Evolutionary conservation across 2,113 vertebrate genomes (phyloP), one percentile per base, ranked within the genome.

Genomic region (human (Homo sapiens)): DNA sequence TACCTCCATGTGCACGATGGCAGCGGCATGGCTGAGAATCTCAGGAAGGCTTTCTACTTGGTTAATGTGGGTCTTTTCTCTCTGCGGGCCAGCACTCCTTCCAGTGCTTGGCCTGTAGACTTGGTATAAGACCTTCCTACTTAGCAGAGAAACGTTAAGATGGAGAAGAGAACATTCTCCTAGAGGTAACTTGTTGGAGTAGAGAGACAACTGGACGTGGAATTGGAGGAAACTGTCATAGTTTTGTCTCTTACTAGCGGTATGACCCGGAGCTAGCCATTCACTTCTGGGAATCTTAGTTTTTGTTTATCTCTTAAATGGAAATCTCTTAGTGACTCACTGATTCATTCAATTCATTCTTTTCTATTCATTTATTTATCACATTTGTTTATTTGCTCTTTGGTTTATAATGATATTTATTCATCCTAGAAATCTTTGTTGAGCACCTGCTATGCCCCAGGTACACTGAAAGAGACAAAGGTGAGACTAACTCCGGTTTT

Each of bases 1-100:
- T 14, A 27, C 38, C 11, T n/a, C 57, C 3, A 3, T 1, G 32
- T 3, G 13, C 5, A 5, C 8, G 0, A 0, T 20, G 55, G 14
- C 38, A 13, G 32, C 2, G 3, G 6, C 27, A 7, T 43, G 40
- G 18, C 1, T n/a, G 52, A 70, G 59, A 30, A 25, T 93, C 78
- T 40, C 9, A 9, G 86, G 50, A 38, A 59, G 68, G 32, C 38
- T 75, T 4, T 32, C n/a, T 40, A 9, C 52, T 84, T 68, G 1
- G 10, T 16, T 61, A 13, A 48, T 3, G 16, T 27, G 27, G 9
- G 3, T 40, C 78, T 38, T 57, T 38, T 55, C 22, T 89, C 30
- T 52, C 10, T 89, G 8, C 22, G 27, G 1, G 20, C 61, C 10
- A 18, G 48, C 2, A 9, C 12, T 6, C 40, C 70, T 79, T 59